phyloP scores from a whole-genome alignment of 2,113 vertebrate species.

The Sardina pilchardus region DNA sequence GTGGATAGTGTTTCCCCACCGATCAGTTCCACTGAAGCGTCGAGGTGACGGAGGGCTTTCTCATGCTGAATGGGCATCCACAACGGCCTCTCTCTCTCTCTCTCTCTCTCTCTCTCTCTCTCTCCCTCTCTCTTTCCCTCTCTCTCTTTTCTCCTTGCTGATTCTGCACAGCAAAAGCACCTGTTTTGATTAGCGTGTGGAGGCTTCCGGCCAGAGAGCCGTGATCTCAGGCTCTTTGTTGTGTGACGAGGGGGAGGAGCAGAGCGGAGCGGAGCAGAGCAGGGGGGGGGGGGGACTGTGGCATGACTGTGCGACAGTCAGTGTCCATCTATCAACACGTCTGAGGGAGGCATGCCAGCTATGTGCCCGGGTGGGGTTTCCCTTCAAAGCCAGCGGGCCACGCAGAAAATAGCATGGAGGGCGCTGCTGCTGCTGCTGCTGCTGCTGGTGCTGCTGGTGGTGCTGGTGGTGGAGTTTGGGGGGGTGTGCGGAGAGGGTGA shows the following conservation, averaged over 20 bases:
- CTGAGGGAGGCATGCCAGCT: constrained; percentile 60
- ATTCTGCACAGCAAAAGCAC: neutral
- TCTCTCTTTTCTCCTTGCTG: neutral
- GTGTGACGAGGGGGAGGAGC: neutral
- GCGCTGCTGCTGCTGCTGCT: too few species aligned
- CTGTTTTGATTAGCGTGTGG: neutral
- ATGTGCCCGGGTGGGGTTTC: constrained; percentile 57
- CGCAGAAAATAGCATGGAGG: constrained; percentile 56
- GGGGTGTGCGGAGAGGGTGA: neutral
- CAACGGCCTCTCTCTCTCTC: neutral
- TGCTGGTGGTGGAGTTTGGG: constrained; percentile 26
- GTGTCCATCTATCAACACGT: constrained; percentile 64
- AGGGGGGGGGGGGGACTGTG: constrained; percentile 40
- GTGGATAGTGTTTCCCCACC: neutral
- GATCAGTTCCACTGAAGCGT: neutral
- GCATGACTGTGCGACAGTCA: constrained; percentile 48
- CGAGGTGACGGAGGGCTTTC: neutral
- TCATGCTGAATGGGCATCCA: neutral
- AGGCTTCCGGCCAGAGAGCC: neutral
- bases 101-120: neutral
- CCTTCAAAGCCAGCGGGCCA: constrained; percentile 63
- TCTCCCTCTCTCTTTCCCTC: neutral
- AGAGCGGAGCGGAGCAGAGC: neutral
- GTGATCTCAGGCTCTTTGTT: neutral
- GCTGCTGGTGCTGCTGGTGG: neutral